A percentile compares a stretch with the other conserved stretches of the same genome.
Conservation (phyloP, 1,140 invertebrate species). For the Danaus plexippus region DNA sequence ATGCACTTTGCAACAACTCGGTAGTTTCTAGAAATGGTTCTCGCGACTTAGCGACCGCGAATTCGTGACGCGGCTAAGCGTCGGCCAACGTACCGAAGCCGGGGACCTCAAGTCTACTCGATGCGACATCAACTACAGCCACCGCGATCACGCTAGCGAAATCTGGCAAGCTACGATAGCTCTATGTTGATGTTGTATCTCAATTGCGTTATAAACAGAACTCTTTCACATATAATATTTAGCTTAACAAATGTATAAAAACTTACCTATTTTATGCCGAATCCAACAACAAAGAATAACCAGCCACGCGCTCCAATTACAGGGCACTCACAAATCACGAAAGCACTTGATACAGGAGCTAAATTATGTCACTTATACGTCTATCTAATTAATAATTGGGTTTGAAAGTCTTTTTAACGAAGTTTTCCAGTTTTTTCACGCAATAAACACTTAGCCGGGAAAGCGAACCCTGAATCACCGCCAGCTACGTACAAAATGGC, state of each 20-base stretch:
- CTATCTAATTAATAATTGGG: slow-evolving; percentile 42
- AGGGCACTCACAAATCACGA: slow-evolving; percentile 67
- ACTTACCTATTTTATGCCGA: slow-evolving; percentile 65
- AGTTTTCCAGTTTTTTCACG: slow-evolving; percentile 60
- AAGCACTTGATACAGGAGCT: slow-evolving; percentile 54
- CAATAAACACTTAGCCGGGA: slow-evolving; percentile 59
- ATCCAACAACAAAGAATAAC: slow-evolving; percentile 69
- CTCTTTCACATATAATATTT: slow-evolving; percentile 3
- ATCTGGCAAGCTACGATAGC: slow-evolving; percentile 8
- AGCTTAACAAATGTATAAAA: slow-evolving; percentile 7
- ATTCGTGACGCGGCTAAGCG: slow-evolving; percentile 44
- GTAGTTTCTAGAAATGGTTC: slow-evolving; percentile 40
- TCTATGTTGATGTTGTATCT: background rate
- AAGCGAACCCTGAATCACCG: slow-evolving; percentile 65
- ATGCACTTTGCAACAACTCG: slow-evolving; percentile 2
- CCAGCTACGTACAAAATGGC: slow-evolving; percentile 72
- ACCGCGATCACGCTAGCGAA: slow-evolving; percentile 44
- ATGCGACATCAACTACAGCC: slow-evolving; percentile 31
- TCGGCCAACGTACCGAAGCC: slow-evolving; percentile 29
- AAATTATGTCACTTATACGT: slow-evolving; percentile 51
- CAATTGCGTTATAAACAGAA: slow-evolving; percentile 1
- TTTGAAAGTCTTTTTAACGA: slow-evolving; percentile 42
- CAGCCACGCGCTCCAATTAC: slow-evolving; percentile 70
- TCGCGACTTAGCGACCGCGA: too few relatives aligned
- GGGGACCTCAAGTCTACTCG: slow-evolving; percentile 34